These are phyloP conservation scores for Branchipolynoe longqiensis DNA, from an alignment of 2,888 invertebrate genomes.

Conservation along the genomic window DNA sequence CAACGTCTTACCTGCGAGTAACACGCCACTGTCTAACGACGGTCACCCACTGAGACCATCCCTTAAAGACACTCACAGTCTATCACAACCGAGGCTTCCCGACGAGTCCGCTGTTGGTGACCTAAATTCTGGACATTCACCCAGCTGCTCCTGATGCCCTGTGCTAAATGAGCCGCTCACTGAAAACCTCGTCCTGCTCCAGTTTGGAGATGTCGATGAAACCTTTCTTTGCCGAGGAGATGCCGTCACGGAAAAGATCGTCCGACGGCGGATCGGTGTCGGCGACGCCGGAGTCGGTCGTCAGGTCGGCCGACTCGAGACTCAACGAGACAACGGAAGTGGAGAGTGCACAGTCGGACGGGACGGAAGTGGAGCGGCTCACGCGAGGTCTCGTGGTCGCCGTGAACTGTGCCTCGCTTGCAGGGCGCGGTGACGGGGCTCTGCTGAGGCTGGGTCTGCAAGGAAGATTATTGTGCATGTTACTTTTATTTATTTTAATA, in stretches of 20 bases:
- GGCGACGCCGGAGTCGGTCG: slow-evolving; percentile 36
- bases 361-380: neutral
- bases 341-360: neutral
- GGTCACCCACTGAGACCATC: too few relatives aligned
- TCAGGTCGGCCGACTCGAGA: slow-evolving; percentile 31
- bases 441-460: slow-evolving; percentile 7
- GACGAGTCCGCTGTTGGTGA: too few relatives aligned
- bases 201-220: slow-evolving; percentile 37
- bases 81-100: too few relatives aligned
- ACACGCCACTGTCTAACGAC: too few relatives aligned
- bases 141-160: neutral
- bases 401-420: slow-evolving; percentile 22
- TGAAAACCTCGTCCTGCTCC: slow-evolving; percentile 32
- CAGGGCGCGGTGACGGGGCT: neutral
- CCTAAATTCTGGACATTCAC: too few relatives aligned
- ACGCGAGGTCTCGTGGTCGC: neutral
- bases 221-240: slow-evolving; percentile 1
- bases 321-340: slow-evolving; percentile 22
- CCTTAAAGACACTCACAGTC: too few relatives aligned
- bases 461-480: too few relatives aligned
- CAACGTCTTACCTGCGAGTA: too few relatives aligned
- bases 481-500: too few relatives aligned
- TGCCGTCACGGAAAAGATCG: neutral
- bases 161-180: slow-evolving; percentile 29
- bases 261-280: slow-evolving; percentile 4